Evolutionary conservation across 2,888 invertebrate species (phyloP), one percentile per base, ranked within the genome.

Genomic region (Tinea trinotella): DNA sequence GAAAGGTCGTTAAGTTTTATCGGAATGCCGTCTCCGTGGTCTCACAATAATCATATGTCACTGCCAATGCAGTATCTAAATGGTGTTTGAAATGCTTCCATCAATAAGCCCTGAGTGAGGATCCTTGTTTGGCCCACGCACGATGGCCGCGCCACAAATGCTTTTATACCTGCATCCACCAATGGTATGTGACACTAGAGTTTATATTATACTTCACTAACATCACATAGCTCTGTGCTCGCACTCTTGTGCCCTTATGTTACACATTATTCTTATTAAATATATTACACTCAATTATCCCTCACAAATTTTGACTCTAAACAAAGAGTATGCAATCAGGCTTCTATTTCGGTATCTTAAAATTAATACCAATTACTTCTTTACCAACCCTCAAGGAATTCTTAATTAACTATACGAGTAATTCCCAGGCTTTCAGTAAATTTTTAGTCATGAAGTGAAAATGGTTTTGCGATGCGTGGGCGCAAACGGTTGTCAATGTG

Each of bases 31-130:
- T 50, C 50, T 50, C 53, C 53, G 40, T 19, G 19, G 40, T 62
- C 62, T 60, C 64, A 71, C 73, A 69, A 80, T 80, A 79, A 82
- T 78, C 76, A 82, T 82, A 76, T 75, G 79, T 83, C 83, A 82
- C 74, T 73, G 83, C 75, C 84, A 77, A 60, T 59, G 57, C 67
- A 66, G 74, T 85, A 85, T 85, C 85, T 84, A 82, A 85, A 85
- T 73, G 80, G 74, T 70, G 72, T 80, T 79, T 81, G 83, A 80
- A 80, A 81, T 74, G 80, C 76, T 77, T 83, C 84, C 83, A 84
- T 86, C 86, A 86, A 83, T 82, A 82, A 74, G 68, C 63, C 62
- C 66, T 69, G 75, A 81, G 80, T 81, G 83, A 74, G 71, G 68
- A 77, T 75, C 76, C 69, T 64, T 79, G 81, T 81, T 22, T 12